Conservation (phyloP, 2,888 invertebrate species). For the Conus canariensis region DNA sequence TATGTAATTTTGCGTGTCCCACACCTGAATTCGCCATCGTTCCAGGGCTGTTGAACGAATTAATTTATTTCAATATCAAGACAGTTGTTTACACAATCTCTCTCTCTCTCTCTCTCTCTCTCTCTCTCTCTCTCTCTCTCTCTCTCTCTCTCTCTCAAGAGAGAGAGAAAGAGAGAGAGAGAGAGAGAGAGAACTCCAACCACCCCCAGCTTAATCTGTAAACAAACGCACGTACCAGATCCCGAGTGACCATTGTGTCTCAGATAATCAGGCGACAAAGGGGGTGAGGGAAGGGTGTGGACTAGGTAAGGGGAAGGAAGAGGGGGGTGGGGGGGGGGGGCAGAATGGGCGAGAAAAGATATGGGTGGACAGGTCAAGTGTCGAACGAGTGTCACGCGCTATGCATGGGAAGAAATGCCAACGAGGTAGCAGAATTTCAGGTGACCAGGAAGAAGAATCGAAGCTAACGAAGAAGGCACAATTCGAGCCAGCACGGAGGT, state of each 20-base stretch:
- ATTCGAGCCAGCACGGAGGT: background rate
- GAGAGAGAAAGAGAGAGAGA: background rate
- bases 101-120: background rate
- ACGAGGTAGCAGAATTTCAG: too few species aligned
- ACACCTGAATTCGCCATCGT: background rate
- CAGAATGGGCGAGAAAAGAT: too few species aligned
- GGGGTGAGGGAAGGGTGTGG: background rate
- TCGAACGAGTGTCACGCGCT: too few species aligned
- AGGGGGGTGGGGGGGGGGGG: background rate
- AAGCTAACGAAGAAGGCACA: too few species aligned
- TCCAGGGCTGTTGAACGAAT: background rate
- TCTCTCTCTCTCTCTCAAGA: background rate
- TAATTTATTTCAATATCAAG: background rate
- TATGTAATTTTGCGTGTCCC: background rate
- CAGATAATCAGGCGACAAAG: background rate
- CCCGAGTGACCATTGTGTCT: too few species aligned
- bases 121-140: background rate
- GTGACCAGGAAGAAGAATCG: too few species aligned
- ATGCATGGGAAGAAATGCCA: too few species aligned
- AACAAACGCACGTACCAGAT: too few species aligned
- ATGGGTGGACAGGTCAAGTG: too few species aligned
- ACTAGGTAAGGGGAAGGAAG: background rate
- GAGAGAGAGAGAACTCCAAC: background rate
- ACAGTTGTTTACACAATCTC: background rate
- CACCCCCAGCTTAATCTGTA: too few species aligned